Evolutionary conservation across 2,113 vertebrate species (phyloP).

Genomic region (Bombycilla garrulus): DNA sequence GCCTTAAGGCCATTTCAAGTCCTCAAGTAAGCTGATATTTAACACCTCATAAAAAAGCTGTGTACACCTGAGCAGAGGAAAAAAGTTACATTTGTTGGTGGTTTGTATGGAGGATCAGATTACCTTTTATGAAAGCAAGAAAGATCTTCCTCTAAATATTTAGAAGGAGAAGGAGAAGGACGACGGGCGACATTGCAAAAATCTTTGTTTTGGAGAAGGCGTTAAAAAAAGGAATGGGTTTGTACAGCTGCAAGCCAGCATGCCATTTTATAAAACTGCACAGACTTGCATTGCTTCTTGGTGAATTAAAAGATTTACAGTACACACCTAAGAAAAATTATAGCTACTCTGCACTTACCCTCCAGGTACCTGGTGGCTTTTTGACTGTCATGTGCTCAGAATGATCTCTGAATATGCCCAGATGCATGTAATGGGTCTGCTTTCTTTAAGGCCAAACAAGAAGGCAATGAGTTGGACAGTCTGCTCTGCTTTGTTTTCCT

Average conservation of each 20-base stretch:
- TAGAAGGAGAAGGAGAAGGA: background rate
- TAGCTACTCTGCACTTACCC: background rate
- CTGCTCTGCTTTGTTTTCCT: slow-evolving; percentile 4
- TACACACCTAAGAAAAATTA: background rate
- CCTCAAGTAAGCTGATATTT: slow-evolving; percentile 76
- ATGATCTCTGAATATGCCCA: background rate
- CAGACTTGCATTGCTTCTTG: background rate
- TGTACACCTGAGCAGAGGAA: slow-evolving; percentile 63
- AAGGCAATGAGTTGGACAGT: background rate
- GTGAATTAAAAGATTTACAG: background rate
- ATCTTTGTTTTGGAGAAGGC: background rate
- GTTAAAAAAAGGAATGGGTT: background rate
- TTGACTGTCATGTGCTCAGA: background rate
- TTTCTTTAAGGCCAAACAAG: background rate
- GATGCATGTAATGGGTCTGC: background rate
- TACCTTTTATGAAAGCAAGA: slow-evolving; percentile 49
- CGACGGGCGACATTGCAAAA: background rate
- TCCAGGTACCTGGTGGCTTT: background rate
- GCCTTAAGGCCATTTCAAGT: slow-evolving; percentile 51
- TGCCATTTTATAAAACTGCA: background rate
- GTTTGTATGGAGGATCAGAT: slow-evolving; percentile 60
- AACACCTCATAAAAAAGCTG: slow-evolving; percentile 74
- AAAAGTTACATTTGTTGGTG: slow-evolving; percentile 66
- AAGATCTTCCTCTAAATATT: slow-evolving; percentile 41
- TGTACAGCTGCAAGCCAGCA: background rate